phyloP scores from a whole-genome alignment of 2,888 invertebrate species.

The Endotricha flammealis region DNA sequence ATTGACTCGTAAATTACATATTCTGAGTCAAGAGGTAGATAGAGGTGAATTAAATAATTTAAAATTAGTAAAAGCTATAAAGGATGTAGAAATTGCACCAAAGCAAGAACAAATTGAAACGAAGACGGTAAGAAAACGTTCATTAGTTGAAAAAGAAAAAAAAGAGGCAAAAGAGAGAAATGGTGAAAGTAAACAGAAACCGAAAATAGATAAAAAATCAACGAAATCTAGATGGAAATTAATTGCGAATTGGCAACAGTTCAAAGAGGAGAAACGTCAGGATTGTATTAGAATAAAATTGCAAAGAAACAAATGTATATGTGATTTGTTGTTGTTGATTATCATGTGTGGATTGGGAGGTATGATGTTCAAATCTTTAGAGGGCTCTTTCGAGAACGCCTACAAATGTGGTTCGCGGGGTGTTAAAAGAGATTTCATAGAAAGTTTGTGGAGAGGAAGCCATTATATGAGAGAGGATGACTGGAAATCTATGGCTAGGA shows the following conservation, averaged over 20 bases:
- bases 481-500: constrained; percentile 91
- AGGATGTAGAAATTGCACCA: constrained; percentile 19
- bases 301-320: constrained; percentile 82
- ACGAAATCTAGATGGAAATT: constrained; percentile 61
- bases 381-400: constrained; percentile 90
- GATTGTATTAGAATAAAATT: constrained; percentile 75
- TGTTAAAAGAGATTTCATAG: constrained; percentile 91
- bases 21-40: constrained; percentile 59
- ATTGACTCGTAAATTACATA: constrained; percentile 59
- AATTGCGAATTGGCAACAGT: constrained; percentile 74
- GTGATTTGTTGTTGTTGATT: constrained; percentile 82
- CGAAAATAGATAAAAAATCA: constrained; percentile 33
- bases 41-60: constrained; percentile 40
- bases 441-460: constrained; percentile 88
- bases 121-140: constrained; percentile 52
- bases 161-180: constrained; percentile 33
- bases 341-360: constrained; percentile 89
- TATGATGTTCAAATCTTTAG: constrained; percentile 87
- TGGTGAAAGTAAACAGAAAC: constrained; percentile 35
- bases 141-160: constrained; percentile 33
- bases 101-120: constrained; percentile 27
- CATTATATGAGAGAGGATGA: constrained; percentile 91
- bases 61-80: constrained; percentile 41
- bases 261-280: constrained; percentile 75
- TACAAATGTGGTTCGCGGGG: constrained; percentile 93